Conservation (phyloP, 2,797 vertebrate species). For the Yasuhikotakia modesta region DNA sequence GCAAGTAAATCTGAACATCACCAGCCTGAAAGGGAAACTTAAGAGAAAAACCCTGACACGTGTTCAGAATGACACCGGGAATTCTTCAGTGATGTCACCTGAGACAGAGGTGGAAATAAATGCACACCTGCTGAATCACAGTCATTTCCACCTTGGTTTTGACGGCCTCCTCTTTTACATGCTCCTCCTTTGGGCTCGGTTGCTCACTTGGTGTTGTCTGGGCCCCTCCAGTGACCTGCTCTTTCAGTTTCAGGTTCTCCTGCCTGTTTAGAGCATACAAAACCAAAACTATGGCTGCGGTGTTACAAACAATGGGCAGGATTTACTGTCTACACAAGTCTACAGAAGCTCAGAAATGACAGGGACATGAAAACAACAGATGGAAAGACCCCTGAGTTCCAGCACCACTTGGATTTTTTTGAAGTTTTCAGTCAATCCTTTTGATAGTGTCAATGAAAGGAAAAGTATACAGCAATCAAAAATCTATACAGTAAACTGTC, state of each 20-base stretch:
- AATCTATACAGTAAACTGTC: neutral
- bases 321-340: neutral
- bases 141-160: slow-evolving; percentile 75
- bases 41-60: neutral
- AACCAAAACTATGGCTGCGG: neutral
- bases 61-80: slow-evolving; percentile 17
- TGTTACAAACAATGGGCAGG: neutral
- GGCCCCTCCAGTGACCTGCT: slow-evolving; percentile 79
- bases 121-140: slow-evolving; percentile 79
- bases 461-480: neutral
- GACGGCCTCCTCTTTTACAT: slow-evolving; percentile 73
- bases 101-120: slow-evolving; percentile 1
- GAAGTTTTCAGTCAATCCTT: neutral
- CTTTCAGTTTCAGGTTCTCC: slow-evolving; percentile 94
- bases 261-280: slow-evolving; percentile 71
- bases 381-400: slow-evolving; percentile 73
- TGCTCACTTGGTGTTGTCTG: slow-evolving; percentile 64
- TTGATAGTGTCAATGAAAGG: neutral
- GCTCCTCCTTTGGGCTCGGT: slow-evolving; percentile 74
- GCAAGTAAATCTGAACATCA: neutral
- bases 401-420: neutral
- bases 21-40: slow-evolving; percentile 3
- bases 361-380: slow-evolving; percentile 19
- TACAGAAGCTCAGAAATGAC: slow-evolving; percentile 18
- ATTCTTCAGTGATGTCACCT: slow-evolving; percentile 19